Conservation (phyloP, 2,113 vertebrate species). For the Chloropsis hardwickii region DNA sequence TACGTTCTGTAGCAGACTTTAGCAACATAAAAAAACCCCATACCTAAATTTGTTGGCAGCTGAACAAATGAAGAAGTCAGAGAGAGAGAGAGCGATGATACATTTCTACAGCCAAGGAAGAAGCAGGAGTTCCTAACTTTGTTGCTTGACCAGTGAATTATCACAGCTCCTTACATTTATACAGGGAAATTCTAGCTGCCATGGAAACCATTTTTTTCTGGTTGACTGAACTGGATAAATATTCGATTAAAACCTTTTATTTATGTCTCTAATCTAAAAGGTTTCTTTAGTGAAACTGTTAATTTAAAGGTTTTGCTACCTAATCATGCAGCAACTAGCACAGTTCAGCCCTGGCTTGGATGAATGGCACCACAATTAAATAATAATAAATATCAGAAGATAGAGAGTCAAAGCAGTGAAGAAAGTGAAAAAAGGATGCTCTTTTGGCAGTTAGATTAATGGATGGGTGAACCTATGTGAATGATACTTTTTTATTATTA, state of each 20-base stretch:
- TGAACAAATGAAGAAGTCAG: not conserved
- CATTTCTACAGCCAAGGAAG: accelerated
- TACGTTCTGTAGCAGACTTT: not conserved
- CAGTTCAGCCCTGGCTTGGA: not conserved
- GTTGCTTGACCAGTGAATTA: not conserved
- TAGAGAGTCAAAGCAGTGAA: not conserved
- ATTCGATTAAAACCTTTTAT: not conserved
- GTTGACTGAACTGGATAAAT: not conserved
- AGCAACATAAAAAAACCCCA: not conserved
- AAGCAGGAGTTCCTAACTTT: not conserved
- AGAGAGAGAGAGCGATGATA: not conserved
- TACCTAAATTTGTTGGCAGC: not conserved
- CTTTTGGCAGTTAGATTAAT: not conserved
- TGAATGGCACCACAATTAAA: not conserved
- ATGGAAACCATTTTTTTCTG: slow-evolving; percentile 4
- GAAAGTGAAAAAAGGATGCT: not conserved
- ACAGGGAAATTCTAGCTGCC: not conserved
- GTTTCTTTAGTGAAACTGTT: not conserved
- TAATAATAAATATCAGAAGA: not conserved
- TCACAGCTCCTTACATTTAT: not conserved
- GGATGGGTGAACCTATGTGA: not conserved
- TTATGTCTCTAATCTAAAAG: not conserved
- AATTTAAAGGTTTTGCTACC: not conserved
- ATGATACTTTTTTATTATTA: not conserved
- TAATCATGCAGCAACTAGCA: not conserved